Evolutionary conservation across 2,113 vertebrate genomes (phyloP).

Genomic region (Polypterus bichir): DNA sequence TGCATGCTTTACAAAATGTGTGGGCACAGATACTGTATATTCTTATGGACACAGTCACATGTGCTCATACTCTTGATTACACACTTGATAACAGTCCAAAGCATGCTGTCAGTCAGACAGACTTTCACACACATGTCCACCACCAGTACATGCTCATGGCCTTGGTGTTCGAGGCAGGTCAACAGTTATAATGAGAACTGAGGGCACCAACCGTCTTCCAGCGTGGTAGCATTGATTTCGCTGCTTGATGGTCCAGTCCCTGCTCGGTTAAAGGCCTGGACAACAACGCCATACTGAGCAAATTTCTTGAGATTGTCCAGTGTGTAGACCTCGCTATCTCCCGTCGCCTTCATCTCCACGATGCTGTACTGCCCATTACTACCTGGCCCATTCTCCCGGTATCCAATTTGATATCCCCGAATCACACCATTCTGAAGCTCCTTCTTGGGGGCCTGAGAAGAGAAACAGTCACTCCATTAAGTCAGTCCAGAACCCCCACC

Average conservation of each 20-base stretch:
- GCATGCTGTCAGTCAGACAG: too few relatives aligned
- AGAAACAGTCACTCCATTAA: too few relatives aligned
- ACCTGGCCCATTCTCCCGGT: slow-evolving; percentile 88
- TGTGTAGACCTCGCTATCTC: slow-evolving; percentile 90
- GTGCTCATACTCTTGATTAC: too few relatives aligned
- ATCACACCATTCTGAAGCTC: slow-evolving; percentile 94
- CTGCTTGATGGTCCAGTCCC: slow-evolving; percentile 91
- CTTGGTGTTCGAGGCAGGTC: too few relatives aligned
- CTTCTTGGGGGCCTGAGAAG: slow-evolving; percentile 76
- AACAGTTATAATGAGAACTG: too few relatives aligned
- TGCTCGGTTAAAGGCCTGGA: slow-evolving; percentile 91
- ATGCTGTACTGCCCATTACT: slow-evolving; percentile 97
- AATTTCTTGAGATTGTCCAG: slow-evolving; percentile 97
- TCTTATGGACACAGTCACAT: too few relatives aligned
- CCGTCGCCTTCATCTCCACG: slow-evolving; percentile 95
- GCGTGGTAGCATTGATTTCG: slow-evolving; percentile 90
- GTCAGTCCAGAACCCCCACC: too few relatives aligned
- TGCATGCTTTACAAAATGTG: too few relatives aligned
- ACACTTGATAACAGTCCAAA: too few relatives aligned
- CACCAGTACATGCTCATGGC: too few relatives aligned
- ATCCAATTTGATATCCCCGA: slow-evolving; percentile 93
- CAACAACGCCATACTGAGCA: slow-evolving; percentile 90
- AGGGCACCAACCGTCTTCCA: slow-evolving; percentile 72
- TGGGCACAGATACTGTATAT: too few relatives aligned
- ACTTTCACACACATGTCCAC: too few relatives aligned